These are phyloP conservation scores for Hemicrepidius hirtus DNA, from an alignment of 2,888 invertebrate genomes.

Conservation along the genomic window DNA sequence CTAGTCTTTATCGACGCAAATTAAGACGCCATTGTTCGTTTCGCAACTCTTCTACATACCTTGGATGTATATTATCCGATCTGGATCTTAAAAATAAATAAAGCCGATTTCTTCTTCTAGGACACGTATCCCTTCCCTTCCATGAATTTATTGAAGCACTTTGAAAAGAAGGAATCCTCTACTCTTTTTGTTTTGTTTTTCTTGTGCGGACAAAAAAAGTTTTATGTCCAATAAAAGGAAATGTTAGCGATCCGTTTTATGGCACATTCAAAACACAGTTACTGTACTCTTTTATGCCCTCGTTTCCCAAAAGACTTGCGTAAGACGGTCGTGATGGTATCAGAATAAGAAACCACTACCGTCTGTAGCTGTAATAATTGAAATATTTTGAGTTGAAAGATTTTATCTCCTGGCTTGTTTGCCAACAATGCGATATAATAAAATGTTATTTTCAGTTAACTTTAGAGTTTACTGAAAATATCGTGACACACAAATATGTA, in stretches of 20 bases:
- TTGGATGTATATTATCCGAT: too few relatives aligned
- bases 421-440: too few relatives aligned
- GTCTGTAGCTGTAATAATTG: not conserved
- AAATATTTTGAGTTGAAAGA: slow-evolving; percentile 9
- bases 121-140: not conserved
- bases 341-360: slow-evolving; percentile 32
- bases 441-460: too few relatives aligned
- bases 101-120: not conserved
- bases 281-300: slow-evolving; percentile 43
- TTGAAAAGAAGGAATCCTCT: not conserved
- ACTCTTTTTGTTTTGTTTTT: slow-evolving; percentile 13
- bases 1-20: too few relatives aligned
- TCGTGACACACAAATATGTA: too few relatives aligned
- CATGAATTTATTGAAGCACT: not conserved
- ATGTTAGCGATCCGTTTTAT: slow-evolving; percentile 40
- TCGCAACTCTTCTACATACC: too few relatives aligned
- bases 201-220: slow-evolving; percentile 21
- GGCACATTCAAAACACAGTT: slow-evolving; percentile 43
- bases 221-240: slow-evolving; percentile 44
- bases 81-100: not conserved
- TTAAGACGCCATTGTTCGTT: too few relatives aligned
- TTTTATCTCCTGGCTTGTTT: not conserved
- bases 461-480: too few relatives aligned
- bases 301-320: slow-evolving; percentile 40
- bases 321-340: slow-evolving; percentile 21